Percentiles rank a stretch among this genome's conserved stretches.
These are phyloP conservation scores for Mesoclemmys tuberculata DNA, from an alignment of 2,113 vertebrate species.

Conservation along the genomic window DNA sequence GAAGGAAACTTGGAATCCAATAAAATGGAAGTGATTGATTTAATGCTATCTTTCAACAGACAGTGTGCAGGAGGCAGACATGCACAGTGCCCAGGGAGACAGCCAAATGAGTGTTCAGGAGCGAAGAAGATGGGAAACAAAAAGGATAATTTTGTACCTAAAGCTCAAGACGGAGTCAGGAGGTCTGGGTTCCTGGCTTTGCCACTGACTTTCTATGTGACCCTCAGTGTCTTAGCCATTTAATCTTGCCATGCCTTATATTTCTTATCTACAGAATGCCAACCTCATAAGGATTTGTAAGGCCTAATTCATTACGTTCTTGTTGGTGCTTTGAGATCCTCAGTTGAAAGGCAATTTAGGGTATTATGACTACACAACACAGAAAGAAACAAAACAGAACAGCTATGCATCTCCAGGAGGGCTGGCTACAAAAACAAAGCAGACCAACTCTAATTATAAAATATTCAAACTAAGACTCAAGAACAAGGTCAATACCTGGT, in stretches of 20 bases:
- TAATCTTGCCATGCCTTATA: background rate
- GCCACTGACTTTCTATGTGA: background rate
- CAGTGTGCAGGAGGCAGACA: background rate
- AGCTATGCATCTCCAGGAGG: background rate
- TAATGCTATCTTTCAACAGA: background rate
- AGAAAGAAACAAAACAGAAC: background rate
- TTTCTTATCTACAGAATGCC: background rate
- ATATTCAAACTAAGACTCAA: background rate
- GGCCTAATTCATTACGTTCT: background rate
- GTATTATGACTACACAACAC: background rate
- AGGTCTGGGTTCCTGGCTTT: background rate
- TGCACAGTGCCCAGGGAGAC: background rate
- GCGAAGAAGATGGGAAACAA: background rate
- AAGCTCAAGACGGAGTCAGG: background rate
- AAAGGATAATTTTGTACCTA: background rate
- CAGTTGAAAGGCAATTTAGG: background rate
- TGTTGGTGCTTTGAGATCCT: background rate
- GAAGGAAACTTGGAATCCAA: background rate
- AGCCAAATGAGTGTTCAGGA: background rate
- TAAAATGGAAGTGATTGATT: background rate
- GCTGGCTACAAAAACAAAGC: background rate
- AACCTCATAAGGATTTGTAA: background rate
- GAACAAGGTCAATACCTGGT: slow-evolving; percentile 85
- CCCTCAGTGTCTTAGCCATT: background rate
- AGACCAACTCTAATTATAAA: background rate